A percentile compares a stretch with the other conserved stretches of the same genome.
These are phyloP conservation scores for Fukomys damarensis DNA, from an alignment of 2,113 vertebrate species.

Conservation along the genomic window DNA sequence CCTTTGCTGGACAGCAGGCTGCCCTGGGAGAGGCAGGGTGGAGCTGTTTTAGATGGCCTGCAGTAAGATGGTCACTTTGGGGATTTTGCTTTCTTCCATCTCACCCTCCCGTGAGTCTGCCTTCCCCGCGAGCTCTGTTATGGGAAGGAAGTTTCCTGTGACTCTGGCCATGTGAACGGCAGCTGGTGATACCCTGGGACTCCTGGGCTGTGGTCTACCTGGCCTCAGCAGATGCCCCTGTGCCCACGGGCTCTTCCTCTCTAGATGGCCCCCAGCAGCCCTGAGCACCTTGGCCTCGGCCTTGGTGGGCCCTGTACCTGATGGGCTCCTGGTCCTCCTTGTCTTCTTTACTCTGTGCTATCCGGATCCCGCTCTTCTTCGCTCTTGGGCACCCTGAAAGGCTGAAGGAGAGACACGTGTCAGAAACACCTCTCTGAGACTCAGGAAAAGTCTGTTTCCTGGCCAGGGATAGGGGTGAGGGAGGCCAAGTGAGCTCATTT, in stretches of 20 bases:
- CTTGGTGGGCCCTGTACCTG: slow-evolving; percentile 87
- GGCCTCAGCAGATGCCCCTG: neutral
- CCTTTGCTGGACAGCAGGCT: rapidly evolving
- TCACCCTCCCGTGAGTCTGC: rapidly evolving
- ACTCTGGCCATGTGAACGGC: neutral
- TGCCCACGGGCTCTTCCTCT: neutral
- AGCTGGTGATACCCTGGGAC: rapidly evolving
- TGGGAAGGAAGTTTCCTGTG: neutral
- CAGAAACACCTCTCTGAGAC: neutral
- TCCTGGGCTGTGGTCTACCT: neutral
- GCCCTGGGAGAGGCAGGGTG: neutral
- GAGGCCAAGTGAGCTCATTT: neutral
- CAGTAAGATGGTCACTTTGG: rapidly evolving
- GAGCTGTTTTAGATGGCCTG: rapidly evolving
- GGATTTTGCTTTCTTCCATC: rapidly evolving
- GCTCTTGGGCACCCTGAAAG: slow-evolving; percentile 99
- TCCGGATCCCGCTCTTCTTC: slow-evolving; percentile 98
- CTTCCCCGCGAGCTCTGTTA: neutral
- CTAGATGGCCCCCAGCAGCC: too few species aligned
- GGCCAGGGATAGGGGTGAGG: neutral
- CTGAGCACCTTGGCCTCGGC: too few species aligned
- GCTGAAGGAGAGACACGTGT: slow-evolving; percentile 87
- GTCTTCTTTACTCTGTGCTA: slow-evolving; percentile 99
- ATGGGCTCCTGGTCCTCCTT: slow-evolving; percentile 99
- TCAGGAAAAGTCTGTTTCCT: neutral